phyloP scores from a whole-genome alignment of 2,888 invertebrate genomes.

The Phalera bucephala region DNA sequence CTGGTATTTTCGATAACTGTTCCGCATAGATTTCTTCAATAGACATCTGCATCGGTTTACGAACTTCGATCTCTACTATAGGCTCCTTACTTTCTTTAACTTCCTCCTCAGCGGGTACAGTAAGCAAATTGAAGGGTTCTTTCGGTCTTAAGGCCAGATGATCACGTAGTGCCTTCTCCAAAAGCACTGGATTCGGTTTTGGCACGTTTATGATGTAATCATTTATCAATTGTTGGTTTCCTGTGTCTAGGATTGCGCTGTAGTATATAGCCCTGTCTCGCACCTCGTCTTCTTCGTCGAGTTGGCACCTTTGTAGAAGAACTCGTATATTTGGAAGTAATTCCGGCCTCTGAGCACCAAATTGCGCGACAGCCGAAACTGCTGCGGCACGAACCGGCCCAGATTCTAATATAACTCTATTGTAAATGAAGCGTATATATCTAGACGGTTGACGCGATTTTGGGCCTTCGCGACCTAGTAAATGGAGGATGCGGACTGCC shows the following conservation, averaged over 20 bases:
- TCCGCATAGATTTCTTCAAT: constrained; percentile 94
- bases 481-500: constrained; percentile 97
- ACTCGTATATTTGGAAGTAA: constrained; percentile 88
- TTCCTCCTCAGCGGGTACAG: constrained; percentile 94
- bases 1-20: constrained; percentile 91
- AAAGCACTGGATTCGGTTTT: constrained; percentile 91
- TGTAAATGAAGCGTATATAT: constrained; percentile 93
- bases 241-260: constrained; percentile 90
- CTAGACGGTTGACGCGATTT: constrained; percentile 96
- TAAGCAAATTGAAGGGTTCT: constrained; percentile 91
- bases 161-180: constrained; percentile 94
- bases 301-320: constrained; percentile 92
- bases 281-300: constrained; percentile 99
- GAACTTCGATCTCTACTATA: constrained; percentile 86
- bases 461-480: constrained; percentile 98
- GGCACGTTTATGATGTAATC: constrained; percentile 90
- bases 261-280: constrained; percentile 99
- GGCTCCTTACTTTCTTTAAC: constrained; percentile 91
- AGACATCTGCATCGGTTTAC: constrained; percentile 93
- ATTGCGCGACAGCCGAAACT: constrained; percentile 98
- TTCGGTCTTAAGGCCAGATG: constrained; percentile 89
- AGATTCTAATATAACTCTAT: constrained; percentile 97
- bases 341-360: constrained; percentile 95
- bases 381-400: constrained; percentile 98
- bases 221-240: constrained; percentile 87